These are phyloP conservation scores for Hemicordylus capensis DNA, from an alignment of 2,113 vertebrate genomes.

Conservation along the genomic window DNA sequence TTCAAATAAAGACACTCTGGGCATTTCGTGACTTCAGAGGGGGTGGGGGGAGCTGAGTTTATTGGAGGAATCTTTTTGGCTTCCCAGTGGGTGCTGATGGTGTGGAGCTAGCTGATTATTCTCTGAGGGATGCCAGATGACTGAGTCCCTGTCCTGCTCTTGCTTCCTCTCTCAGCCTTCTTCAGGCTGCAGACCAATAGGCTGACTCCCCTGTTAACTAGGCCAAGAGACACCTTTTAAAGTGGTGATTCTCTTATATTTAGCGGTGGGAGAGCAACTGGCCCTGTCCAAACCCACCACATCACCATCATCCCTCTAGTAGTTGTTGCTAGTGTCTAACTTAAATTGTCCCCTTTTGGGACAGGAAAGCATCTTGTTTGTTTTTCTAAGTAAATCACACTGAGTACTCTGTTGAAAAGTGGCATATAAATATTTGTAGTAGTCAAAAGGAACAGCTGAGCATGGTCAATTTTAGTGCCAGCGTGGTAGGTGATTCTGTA, in stretches of 20 bases:
- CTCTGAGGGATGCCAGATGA: not conserved
- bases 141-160: not conserved
- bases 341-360: too few relatives aligned
- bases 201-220: too few relatives aligned
- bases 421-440: too few relatives aligned
- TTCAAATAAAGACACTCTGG: not conserved
- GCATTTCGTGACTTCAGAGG: not conserved
- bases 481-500: not conserved
- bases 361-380: too few relatives aligned
- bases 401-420: too few relatives aligned
- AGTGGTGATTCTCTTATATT: too few relatives aligned
- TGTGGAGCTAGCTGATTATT: not conserved
- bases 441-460: not conserved
- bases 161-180: not conserved
- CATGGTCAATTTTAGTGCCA: not conserved
- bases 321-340: too few relatives aligned
- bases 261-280: too few relatives aligned
- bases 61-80: not conserved
- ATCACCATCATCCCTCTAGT: too few relatives aligned
- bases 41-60: not conserved
- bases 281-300: too few relatives aligned
- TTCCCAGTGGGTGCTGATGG: not conserved
- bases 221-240: too few relatives aligned
- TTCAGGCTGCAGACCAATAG: not conserved
- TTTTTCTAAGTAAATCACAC: too few relatives aligned